Percentiles rank a stretch among this genome's conserved stretches.
phyloP scores from a whole-genome alignment of 2,113 vertebrate genomes.

The Heteronetta atricapilla region DNA sequence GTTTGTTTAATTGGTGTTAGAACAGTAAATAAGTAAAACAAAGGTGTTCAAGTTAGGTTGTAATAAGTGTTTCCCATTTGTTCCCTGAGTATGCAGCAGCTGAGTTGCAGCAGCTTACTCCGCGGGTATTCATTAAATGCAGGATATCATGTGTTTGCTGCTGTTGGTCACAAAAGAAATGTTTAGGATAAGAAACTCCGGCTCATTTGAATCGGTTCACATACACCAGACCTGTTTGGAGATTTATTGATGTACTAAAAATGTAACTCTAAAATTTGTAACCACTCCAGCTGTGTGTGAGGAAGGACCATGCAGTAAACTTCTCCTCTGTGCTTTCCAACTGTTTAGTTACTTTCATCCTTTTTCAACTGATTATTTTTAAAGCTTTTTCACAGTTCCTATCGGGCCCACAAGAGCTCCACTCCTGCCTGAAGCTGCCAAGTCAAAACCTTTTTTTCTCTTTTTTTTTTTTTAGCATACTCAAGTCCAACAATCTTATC shows the following conservation, averaged over 20 bases:
- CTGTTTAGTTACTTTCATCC: not conserved
- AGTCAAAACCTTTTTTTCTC: not conserved
- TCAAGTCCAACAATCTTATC: constrained; percentile 51
- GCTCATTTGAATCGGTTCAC: not conserved
- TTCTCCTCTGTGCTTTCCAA: not conserved
- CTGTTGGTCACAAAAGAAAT: not conserved
- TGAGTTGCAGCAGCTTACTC: not conserved
- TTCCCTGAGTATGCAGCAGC: not conserved
- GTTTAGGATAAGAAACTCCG: not conserved
- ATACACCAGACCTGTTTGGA: not conserved
- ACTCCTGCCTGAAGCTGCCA: constrained; percentile 31
- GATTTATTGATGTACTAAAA: not conserved
- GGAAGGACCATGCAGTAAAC: not conserved
- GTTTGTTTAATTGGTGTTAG: not conserved
- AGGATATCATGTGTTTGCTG: not conserved
- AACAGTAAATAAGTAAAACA: not conserved
- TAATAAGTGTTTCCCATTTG: not conserved
- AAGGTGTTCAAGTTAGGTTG: not conserved
- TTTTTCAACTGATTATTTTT: constrained; percentile 5
- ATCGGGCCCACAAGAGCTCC: not conserved
- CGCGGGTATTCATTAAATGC: not conserved
- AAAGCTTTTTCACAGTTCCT: constrained; percentile 1
- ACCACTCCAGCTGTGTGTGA: not conserved
- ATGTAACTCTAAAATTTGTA: not conserved
- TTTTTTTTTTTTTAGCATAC: not conserved